Conservation (phyloP, 23 tunicate genomes). For the Phallusia fumigata region DNA sequence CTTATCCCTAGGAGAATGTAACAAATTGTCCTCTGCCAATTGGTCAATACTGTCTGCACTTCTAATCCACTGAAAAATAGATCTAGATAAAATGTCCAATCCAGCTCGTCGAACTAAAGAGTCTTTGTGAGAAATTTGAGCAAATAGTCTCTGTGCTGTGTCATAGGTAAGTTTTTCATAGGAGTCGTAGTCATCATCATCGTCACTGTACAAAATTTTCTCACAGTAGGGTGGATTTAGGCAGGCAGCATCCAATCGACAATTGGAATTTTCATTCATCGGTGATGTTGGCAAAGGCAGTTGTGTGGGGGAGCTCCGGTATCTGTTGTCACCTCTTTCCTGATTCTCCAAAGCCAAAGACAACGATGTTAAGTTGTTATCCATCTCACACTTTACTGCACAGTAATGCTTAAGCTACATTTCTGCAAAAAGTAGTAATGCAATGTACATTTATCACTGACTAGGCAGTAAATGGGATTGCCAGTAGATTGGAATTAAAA, state of each 20-base stretch:
- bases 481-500: too few species aligned
- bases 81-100: constrained; percentile 11
- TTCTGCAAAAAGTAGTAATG: too few species aligned
- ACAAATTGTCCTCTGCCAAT: background rate
- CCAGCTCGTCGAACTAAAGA: constrained; percentile 16
- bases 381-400: constrained; percentile 22
- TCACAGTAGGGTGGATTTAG: background rate
- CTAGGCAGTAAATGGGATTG: too few species aligned
- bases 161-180: constrained; percentile 42
- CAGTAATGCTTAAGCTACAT: too few species aligned
- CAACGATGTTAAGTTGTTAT: constrained; percentile 19
- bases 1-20: background rate
- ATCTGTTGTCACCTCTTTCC: background rate
- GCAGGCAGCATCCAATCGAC: constrained; percentile 4
- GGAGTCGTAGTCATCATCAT: background rate
- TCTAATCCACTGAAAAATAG: constrained; percentile 11
- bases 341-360: constrained; percentile 29
- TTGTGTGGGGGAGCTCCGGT: background rate
- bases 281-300: constrained; percentile 6
- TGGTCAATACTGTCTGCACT: constrained; percentile 12
- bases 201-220: background rate
- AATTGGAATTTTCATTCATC: background rate
- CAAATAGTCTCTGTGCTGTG: constrained; percentile 44
- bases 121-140: constrained; percentile 55
- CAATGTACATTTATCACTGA: too few species aligned